phyloP scores from a whole-genome alignment of 1,140 invertebrate species.

The Danaus plexippus region DNA sequence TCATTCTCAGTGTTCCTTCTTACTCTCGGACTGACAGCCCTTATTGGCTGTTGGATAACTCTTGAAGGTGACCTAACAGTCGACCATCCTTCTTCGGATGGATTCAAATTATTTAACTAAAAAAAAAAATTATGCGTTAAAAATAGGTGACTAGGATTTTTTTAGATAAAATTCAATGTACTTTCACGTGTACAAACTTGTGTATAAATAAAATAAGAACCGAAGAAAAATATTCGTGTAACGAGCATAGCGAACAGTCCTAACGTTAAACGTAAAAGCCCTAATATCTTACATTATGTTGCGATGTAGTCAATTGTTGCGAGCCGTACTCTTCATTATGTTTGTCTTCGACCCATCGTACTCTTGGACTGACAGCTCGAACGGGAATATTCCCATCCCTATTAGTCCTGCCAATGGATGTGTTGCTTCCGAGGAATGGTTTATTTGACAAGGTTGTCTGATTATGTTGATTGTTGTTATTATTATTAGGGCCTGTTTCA shows the following conservation, averaged over 20 bases:
- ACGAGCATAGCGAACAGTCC: too few species aligned
- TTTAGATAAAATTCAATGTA: neutral
- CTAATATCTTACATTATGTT: constrained; percentile 56
- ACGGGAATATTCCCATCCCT: constrained; percentile 68
- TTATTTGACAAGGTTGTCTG: constrained; percentile 68
- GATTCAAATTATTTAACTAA: constrained; percentile 41
- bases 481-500: constrained; percentile 51
- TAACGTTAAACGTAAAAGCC: too few species aligned
- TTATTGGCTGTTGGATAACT: constrained; percentile 59
- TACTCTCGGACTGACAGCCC: constrained; percentile 68
- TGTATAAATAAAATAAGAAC: neutral
- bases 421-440: constrained; percentile 68
- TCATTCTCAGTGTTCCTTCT: constrained; percentile 63
- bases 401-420: constrained; percentile 58
- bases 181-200: neutral
- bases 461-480: constrained; percentile 32
- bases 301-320: constrained; percentile 54
- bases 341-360: constrained; percentile 68
- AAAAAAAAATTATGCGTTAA: constrained; percentile 18
- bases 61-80: constrained; percentile 55
- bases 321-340: constrained; percentile 48
- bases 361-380: constrained; percentile 65
- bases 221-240: constrained; percentile 5
- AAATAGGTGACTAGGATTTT: neutral
- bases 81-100: constrained; percentile 59